Conservation (phyloP, 2,113 vertebrate species). For the Mesitornis unicolor region DNA sequence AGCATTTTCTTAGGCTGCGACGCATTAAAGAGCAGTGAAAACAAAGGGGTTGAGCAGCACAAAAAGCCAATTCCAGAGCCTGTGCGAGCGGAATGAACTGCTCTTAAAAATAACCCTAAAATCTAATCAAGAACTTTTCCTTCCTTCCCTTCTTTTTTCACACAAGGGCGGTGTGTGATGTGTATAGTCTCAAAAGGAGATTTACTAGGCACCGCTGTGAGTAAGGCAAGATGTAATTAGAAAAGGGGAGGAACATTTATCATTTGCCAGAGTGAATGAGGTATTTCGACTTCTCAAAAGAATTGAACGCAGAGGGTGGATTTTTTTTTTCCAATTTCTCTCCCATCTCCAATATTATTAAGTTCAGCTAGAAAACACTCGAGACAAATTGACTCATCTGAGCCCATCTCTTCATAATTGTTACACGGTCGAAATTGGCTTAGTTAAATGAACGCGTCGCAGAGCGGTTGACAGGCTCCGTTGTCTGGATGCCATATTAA, state of each 20-base stretch:
- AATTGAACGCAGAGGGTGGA: conserved; percentile 46
- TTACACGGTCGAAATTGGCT: conserved; percentile 47
- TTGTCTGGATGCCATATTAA: conserved; percentile 24
- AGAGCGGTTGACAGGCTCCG: neutral
- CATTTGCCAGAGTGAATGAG: conserved; percentile 67
- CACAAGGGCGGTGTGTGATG: neutral
- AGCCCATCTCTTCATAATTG: conserved; percentile 58
- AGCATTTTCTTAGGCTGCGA: neutral
- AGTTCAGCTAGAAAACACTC: conserved; percentile 48
- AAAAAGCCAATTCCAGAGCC: neutral
- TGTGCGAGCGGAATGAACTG: neutral
- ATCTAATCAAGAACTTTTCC: conserved; percentile 13
- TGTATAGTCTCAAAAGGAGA: conserved; percentile 57
- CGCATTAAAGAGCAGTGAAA: neutral
- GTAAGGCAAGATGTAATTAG: conserved; percentile 67
- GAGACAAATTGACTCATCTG: conserved; percentile 50
- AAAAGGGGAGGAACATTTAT: conserved; percentile 66
- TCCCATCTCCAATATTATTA: conserved; percentile 49
- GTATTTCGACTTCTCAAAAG: conserved; percentile 60
- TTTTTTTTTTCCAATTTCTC: conserved; percentile 48
- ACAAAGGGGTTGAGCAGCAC: neutral
- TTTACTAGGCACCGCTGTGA: conserved; percentile 59
- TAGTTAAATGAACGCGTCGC: conserved; percentile 16
- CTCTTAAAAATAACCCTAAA: neutral
- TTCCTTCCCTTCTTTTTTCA: neutral